phyloP scores from a whole-genome alignment of 2,888 invertebrate species.

The Dastarcus helophoroides region DNA sequence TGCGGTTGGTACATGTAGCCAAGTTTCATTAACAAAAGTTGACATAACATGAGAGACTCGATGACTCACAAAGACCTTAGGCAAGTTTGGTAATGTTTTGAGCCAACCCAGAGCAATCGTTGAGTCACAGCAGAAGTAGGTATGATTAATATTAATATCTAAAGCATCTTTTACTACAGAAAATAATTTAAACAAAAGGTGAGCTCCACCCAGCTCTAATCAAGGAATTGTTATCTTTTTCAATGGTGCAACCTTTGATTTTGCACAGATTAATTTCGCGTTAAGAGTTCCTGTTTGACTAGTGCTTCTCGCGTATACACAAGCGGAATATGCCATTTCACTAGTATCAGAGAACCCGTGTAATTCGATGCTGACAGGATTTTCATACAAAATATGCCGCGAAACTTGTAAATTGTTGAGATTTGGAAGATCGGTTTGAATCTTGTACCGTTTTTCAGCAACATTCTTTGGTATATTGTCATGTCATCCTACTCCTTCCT shows the following conservation, averaged over 20 bases:
- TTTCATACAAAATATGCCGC: conserved; percentile 8
- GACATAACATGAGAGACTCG: conserved; percentile 8
- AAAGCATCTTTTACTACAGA: conserved; percentile 4
- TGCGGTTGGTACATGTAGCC: conserved; percentile 10
- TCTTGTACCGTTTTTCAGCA: conserved; percentile 11
- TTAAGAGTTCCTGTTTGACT: conserved; percentile 3
- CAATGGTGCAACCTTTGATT: conserved; percentile 17
- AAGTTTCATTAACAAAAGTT: conserved; percentile 8
- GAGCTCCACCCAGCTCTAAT: conserved; percentile 16
- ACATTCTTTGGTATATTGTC: conserved; percentile 11
- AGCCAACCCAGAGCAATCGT: conserved; percentile 8
- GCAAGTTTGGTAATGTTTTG: too few species aligned
- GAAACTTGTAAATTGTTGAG: conserved; percentile 11
- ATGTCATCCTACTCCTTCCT: conserved; percentile 16
- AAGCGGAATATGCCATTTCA: conserved; percentile 15
- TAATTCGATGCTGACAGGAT: conserved; percentile 11
- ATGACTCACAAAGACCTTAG: too few species aligned
- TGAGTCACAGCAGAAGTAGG: conserved; percentile 13
- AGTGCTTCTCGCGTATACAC: conserved; percentile 13
- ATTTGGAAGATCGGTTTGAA: conserved; percentile 6
- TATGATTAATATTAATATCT: not conserved
- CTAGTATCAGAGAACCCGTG: conserved; percentile 20
- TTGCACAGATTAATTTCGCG: conserved; percentile 14
- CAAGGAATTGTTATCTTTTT: conserved; percentile 15
- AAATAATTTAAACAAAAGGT: conserved; percentile 9